Percentiles rank a stretch among this genome's conserved stretches.
Conservation (phyloP, 1,140 invertebrate genomes). For the Drosophila repletoides region DNA sequence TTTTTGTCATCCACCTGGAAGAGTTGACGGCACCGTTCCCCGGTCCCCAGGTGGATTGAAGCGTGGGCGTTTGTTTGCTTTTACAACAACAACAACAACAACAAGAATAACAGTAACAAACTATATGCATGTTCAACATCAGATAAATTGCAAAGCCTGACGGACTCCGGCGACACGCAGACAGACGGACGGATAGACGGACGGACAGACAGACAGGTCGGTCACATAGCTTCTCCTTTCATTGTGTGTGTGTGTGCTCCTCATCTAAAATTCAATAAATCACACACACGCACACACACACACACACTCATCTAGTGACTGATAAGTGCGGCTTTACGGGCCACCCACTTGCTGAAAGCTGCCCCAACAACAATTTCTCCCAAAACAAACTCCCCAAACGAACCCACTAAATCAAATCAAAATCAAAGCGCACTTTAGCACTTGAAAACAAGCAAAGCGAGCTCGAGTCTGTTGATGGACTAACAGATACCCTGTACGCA, state of each 20-base stretch:
- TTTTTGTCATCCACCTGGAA: slow-evolving; percentile 77
- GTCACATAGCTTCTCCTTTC: slow-evolving; percentile 48
- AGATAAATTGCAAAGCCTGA: slow-evolving; percentile 72
- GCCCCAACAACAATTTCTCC: no score
- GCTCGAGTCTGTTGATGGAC: no score
- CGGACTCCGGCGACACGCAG: slow-evolving; percentile 53
- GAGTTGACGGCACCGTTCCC: slow-evolving; percentile 54
- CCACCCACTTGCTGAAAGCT: slow-evolving; percentile 49
- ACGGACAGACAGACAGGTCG: neutral
- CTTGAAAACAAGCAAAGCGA: slow-evolving; percentile 41
- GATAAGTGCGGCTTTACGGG: slow-evolving; percentile 46
- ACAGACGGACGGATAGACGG: slow-evolving; percentile 11
- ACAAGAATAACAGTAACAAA: slow-evolving; percentile 9
- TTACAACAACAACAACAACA: slow-evolving; percentile 34
- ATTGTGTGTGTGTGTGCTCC: slow-evolving; percentile 30
- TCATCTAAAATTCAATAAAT: slow-evolving; percentile 81
- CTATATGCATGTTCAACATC: slow-evolving; percentile 77
- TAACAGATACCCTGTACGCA: no score
- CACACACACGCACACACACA: slow-evolving; percentile 45
- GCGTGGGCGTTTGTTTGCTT: slow-evolving; percentile 75
- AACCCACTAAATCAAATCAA: slow-evolving; percentile 22
- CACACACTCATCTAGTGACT: slow-evolving; percentile 21
- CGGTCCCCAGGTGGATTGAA: slow-evolving; percentile 41
- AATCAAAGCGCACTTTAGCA: slow-evolving; percentile 73
- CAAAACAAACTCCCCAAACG: neutral